A percentile compares a stretch with the other conserved stretches of the same genome.
phyloP scores from a whole-genome alignment of 2,888 invertebrate genomes.

The Dryobota labecula region DNA sequence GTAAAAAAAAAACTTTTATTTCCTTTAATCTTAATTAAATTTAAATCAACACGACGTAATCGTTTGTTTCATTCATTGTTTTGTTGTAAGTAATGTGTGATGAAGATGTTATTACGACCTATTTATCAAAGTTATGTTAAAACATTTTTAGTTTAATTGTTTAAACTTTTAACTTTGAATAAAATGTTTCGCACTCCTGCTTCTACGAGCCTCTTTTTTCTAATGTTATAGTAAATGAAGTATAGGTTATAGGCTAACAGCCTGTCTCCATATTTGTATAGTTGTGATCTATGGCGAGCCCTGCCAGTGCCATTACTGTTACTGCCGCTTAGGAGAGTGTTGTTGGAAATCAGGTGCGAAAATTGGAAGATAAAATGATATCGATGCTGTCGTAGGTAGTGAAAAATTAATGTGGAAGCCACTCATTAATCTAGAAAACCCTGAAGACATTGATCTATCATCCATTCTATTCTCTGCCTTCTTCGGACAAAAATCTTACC shows the following conservation, averaged over 20 bases:
- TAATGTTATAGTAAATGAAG: too few species aligned
- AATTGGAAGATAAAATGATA: not conserved
- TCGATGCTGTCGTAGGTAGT: not conserved
- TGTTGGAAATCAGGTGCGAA: not conserved
- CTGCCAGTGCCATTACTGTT: slow-evolving; percentile 15
- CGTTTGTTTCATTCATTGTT: too few species aligned
- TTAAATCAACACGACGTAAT: too few species aligned
- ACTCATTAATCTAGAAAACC: not conserved
- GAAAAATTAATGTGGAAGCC: not conserved
- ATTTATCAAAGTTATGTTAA: too few species aligned
- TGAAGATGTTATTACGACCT: too few species aligned
- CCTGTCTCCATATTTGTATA: slow-evolving; percentile 51
- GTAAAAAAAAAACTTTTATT: too few species aligned
- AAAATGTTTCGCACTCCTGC: too few species aligned
- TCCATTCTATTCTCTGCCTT: not conserved
- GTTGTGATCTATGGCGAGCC: slow-evolving; percentile 45
- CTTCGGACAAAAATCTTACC: not conserved
- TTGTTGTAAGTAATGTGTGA: too few species aligned
- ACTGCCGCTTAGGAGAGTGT: slow-evolving; percentile 2
- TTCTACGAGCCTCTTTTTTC: too few species aligned
- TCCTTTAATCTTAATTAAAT: too few species aligned
- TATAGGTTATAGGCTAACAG: slow-evolving; percentile 49
- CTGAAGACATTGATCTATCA: not conserved
- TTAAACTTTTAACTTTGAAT: too few species aligned
- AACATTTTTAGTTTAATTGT: too few species aligned